Percentiles rank a stretch among this genome's conserved stretches.
phyloP scores from a whole-genome alignment of 2,888 invertebrate genomes.

The Megaustenia siamemsis region DNA sequence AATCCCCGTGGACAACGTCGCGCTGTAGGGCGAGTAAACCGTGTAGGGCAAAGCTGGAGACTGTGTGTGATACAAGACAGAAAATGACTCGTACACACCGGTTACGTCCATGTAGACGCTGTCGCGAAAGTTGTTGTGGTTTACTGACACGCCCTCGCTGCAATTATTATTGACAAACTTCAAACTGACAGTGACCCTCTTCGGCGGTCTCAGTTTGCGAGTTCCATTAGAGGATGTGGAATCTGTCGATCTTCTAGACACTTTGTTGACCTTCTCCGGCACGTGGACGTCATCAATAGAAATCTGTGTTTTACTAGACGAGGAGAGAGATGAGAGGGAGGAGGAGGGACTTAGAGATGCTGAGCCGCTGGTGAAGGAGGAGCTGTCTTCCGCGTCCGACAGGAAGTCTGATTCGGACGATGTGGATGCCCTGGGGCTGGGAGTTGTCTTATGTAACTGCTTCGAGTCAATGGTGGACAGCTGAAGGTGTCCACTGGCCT shows the following conservation, averaged over 20 bases:
- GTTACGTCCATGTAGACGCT: constrained; percentile 76
- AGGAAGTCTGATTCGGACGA: constrained; percentile 36
- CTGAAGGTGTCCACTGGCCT: neutral
- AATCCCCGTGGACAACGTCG: constrained; percentile 61
- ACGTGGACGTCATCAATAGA: neutral
- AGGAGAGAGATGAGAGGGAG: constrained; percentile 1
- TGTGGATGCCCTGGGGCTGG: constrained; percentile 21
- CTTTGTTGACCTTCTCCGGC: neutral
- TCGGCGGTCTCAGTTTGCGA: neutral
- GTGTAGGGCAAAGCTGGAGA: constrained; percentile 6
- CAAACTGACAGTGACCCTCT: constrained; percentile 27
- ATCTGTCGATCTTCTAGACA: neutral
- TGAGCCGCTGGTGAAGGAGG: neutral
- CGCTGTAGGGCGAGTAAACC: constrained; percentile 59
- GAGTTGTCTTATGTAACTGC: neutral
- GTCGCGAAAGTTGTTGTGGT: constrained; percentile 62
- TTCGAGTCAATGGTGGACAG: neutral
- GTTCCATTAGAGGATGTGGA: neutral
- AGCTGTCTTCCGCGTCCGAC: constrained; percentile 21
- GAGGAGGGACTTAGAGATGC: neutral
- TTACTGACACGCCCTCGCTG: constrained; percentile 66
- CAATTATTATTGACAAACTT: constrained; percentile 59
- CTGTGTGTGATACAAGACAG: constrained; percentile 73
- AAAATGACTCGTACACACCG: constrained; percentile 73
- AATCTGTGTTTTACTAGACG: neutral